These are phyloP conservation scores for Cyclargus thomasi DNA, from an alignment of 1,140 invertebrate genomes.

Conservation along the genomic window DNA sequence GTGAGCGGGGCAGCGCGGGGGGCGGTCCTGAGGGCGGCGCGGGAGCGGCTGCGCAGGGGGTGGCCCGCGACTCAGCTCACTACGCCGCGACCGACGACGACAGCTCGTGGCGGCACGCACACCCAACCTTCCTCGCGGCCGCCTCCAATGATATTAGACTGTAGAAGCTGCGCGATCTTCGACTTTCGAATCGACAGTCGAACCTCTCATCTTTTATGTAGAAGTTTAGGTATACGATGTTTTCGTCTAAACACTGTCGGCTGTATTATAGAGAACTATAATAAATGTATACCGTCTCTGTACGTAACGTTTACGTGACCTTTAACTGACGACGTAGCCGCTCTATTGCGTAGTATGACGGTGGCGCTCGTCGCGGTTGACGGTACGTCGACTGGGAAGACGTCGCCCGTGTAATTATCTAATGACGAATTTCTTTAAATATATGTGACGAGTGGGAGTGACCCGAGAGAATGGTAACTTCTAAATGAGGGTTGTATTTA, in stretches of 20 bases:
- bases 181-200: background rate
- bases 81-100: slow-evolving; percentile 1
- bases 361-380: background rate
- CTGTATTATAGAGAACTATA: slow-evolving; percentile 1
- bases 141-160: slow-evolving; percentile 56
- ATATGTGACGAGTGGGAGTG: slow-evolving; percentile 23
- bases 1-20: slow-evolving; percentile 19
- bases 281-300: background rate
- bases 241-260: background rate
- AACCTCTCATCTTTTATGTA: background rate
- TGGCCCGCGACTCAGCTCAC: background rate
- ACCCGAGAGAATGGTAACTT: slow-evolving; percentile 40
- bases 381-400: slow-evolving; percentile 1
- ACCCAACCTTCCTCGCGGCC: slow-evolving; percentile 40
- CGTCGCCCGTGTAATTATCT: slow-evolving; percentile 13
- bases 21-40: slow-evolving; percentile 22
- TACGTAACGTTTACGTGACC: background rate
- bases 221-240: background rate
- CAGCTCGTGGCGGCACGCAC: slow-evolving; percentile 28
- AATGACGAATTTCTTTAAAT: slow-evolving; percentile 15
- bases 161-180: slow-evolving; percentile 26
- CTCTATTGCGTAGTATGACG: background rate
- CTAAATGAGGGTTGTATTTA: slow-evolving; percentile 55
- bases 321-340: background rate
- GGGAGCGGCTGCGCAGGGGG: slow-evolving; percentile 19